Conservation (phyloP, 2,113 vertebrate species). For the Hystrix brachyura region DNA sequence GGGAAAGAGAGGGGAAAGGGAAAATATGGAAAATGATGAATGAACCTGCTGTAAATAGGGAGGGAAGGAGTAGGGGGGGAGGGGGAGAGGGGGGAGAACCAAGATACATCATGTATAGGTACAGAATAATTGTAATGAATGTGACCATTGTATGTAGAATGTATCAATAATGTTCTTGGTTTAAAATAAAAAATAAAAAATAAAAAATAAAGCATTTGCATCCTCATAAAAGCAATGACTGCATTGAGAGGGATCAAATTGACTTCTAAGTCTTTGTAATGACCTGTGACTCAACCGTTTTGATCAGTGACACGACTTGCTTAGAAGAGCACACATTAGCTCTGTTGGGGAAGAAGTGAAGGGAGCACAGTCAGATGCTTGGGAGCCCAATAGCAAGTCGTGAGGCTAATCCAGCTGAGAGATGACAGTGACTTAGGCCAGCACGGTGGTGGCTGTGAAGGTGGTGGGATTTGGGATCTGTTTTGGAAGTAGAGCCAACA, state of each 20-base stretch:
- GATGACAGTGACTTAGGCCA: background rate
- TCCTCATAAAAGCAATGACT: background rate
- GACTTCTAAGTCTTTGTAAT: background rate
- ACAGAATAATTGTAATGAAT: too few relatives aligned
- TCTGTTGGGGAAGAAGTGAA: background rate
- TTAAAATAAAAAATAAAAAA: too few relatives aligned
- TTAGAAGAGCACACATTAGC: background rate
- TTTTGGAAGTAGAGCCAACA: background rate
- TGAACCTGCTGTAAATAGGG: too few relatives aligned
- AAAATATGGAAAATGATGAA: too few relatives aligned
- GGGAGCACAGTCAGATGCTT: background rate
- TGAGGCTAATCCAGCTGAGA: background rate
- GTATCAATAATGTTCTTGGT: too few relatives aligned
- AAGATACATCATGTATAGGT: too few relatives aligned
- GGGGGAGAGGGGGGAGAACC: too few relatives aligned
- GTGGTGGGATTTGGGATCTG: background rate
- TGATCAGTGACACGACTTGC: background rate
- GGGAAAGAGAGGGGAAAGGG: too few relatives aligned
- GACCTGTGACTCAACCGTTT: background rate
- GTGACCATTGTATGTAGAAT: too few relatives aligned
- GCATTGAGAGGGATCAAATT: background rate
- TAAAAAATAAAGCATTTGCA: background rate
- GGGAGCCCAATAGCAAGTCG: background rate
- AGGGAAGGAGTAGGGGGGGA: too few relatives aligned
- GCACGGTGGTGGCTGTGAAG: background rate